phyloP scores from a whole-genome alignment of 2,888 invertebrate genomes.

The Calameuta filiformis region DNA sequence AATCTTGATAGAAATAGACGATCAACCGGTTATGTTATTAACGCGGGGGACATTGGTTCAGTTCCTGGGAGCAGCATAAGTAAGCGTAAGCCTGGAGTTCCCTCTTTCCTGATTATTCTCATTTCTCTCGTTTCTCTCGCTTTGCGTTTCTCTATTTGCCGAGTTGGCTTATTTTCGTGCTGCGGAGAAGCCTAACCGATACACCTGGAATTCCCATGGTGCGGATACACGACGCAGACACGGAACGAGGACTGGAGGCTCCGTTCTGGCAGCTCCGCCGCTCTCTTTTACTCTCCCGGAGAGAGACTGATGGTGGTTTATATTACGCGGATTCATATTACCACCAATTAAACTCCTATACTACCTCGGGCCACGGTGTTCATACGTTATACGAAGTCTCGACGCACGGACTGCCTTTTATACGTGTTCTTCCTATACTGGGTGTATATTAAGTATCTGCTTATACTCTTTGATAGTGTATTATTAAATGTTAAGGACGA shows the following conservation, averaged over 20 bases:
- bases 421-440: background rate
- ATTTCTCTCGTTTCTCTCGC: constrained; percentile 17
- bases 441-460: too few relatives aligned
- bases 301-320: constrained; percentile 56
- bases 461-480: too few relatives aligned
- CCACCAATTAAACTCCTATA: constrained; percentile 59
- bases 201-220: too few relatives aligned
- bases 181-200: too few relatives aligned
- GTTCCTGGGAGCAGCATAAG: background rate
- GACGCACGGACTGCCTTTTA: background rate
- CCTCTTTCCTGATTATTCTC: background rate
- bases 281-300: constrained; percentile 16
- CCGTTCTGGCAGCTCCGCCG: constrained; percentile 10
- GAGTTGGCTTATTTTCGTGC: constrained; percentile 3
- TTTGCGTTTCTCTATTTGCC: constrained; percentile 12
- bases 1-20: constrained; percentile 5
- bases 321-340: constrained; percentile 60
- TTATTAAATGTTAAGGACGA: too few relatives aligned
- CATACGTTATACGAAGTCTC: constrained; percentile 40
- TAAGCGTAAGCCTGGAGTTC: constrained; percentile 9
- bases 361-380: constrained; percentile 41
- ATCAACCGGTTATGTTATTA: constrained; percentile 14
- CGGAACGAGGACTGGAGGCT: too few relatives aligned
- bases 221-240: too few relatives aligned
- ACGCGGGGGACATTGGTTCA: constrained; percentile 46